phyloP scores from a whole-genome alignment of 2,113 vertebrate species.

The Prionailurus bengalensis region DNA sequence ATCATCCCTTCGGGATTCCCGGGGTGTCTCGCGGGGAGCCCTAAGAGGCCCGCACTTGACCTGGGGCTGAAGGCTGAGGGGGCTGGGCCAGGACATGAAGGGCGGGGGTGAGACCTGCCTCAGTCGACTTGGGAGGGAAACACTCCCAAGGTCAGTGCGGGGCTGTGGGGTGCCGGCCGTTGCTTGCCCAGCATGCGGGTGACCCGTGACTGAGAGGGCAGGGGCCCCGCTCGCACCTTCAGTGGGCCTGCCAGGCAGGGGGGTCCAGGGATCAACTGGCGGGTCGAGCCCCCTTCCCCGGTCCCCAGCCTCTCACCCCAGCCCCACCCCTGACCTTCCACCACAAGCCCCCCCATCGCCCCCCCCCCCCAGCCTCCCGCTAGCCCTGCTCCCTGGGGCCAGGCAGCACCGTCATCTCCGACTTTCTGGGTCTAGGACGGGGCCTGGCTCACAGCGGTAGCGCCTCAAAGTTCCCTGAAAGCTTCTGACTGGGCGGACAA shows the following conservation, averaged over 20 bases:
- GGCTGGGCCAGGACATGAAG: not conserved
- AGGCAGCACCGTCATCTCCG: fast-evolving
- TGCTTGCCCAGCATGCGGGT: not conserved
- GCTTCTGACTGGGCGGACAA: fast-evolving
- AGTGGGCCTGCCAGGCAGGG: fast-evolving
- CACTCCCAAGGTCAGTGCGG: fast-evolving
- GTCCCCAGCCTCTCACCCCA: fast-evolving
- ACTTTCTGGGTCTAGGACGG: not conserved
- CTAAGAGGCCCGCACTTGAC: not conserved
- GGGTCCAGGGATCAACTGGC: not conserved
- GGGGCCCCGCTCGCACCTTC: fast-evolving
- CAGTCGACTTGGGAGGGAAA: not conserved
- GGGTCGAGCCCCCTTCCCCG: not conserved
- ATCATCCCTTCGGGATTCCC: fast-evolving
- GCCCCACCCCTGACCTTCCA: fast-evolving
- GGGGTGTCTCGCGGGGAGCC: not conserved
- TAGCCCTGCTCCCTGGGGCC: fast-evolving
- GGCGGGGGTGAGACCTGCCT: fast-evolving
- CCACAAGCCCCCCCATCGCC: fast-evolving
- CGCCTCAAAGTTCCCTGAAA: fast-evolving
- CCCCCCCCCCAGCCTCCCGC: fast-evolving
- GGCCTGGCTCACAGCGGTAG: fast-evolving
- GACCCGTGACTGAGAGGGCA: too few species aligned
- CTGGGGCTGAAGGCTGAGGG: not conserved
- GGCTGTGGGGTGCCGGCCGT: fast-evolving